Evolutionary conservation across 2,888 invertebrate genomes (phyloP).

Genomic region (Meteorus colon): DNA sequence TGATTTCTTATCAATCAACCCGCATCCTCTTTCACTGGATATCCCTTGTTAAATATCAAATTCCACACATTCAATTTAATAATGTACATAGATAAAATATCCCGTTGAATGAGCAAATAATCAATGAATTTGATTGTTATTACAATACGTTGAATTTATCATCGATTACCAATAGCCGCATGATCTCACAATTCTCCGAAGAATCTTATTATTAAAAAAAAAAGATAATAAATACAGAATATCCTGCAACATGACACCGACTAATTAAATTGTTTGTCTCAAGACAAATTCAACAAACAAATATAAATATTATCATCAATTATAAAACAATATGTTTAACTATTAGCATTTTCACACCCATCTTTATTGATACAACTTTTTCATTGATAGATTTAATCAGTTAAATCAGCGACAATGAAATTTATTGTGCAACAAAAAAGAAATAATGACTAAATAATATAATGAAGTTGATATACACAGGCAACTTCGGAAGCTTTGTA

Average conservation of each 20-base stretch:
- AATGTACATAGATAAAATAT: not conserved
- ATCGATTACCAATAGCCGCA: not conserved
- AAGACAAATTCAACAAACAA: not conserved
- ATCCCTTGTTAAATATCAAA: not conserved
- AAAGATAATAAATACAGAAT: not conserved
- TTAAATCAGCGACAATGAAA: not conserved
- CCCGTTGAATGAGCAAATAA: not conserved
- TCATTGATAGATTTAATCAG: not conserved
- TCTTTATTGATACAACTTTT: not conserved
- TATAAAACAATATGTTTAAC: not conserved
- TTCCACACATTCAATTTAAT: not conserved
- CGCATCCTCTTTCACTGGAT: not conserved
- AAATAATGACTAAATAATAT: not conserved
- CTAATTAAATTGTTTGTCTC: not conserved
- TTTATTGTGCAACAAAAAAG: not conserved
- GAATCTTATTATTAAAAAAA: not conserved
- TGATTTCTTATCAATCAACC: slow-evolving; percentile 13
- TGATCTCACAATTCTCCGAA: not conserved
- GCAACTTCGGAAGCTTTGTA: not conserved
- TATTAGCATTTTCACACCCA: not conserved
- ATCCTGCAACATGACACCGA: not conserved
- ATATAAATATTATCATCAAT: not conserved
- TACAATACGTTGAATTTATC: not conserved
- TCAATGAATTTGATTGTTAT: not conserved
- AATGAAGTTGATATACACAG: not conserved